A percentile compares a stretch with the other conserved stretches of the same genome.
phyloP scores from a whole-genome alignment of 2,113 vertebrate species.

The Paedocypris sp. region DNA sequence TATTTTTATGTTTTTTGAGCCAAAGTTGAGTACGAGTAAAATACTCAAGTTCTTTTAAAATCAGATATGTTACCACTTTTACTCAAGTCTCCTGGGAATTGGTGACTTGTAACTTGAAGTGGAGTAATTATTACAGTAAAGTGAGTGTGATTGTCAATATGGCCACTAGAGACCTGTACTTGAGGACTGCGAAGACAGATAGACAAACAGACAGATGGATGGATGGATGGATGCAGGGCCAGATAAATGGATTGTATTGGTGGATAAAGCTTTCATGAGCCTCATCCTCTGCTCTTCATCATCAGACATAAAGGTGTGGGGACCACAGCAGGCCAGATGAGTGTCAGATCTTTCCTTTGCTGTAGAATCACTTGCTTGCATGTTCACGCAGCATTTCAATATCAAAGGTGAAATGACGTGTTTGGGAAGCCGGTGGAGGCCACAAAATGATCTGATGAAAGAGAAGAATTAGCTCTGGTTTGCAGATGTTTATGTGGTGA shows the following conservation, averaged over 20 bases:
- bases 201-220: no score
- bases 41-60: no score
- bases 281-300: not conserved
- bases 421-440: conserved; percentile 16
- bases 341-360: conserved; percentile 27
- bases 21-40: no score
- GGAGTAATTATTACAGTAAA: no score
- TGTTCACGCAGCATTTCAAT: conserved; percentile 54
- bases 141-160: no score
- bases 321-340: conserved; percentile 23
- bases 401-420: conserved; percentile 52
- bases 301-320: conserved; percentile 37
- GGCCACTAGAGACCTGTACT: no score
- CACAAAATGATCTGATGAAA: not conserved
- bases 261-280: not conserved
- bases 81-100: no score
- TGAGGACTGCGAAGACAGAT: no score
- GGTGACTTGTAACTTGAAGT: no score
- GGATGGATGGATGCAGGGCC: no score
- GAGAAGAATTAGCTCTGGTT: not conserved
- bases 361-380: conserved; percentile 31
- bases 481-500: not conserved
- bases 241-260: not conserved
- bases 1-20: no score
- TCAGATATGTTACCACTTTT: no score